Percentiles rank a stretch among this genome's conserved stretches.
These are phyloP conservation scores for Steinernema hermaphroditum DNA, from an alignment of 2,888 invertebrate genomes.

Conservation along the genomic window DNA sequence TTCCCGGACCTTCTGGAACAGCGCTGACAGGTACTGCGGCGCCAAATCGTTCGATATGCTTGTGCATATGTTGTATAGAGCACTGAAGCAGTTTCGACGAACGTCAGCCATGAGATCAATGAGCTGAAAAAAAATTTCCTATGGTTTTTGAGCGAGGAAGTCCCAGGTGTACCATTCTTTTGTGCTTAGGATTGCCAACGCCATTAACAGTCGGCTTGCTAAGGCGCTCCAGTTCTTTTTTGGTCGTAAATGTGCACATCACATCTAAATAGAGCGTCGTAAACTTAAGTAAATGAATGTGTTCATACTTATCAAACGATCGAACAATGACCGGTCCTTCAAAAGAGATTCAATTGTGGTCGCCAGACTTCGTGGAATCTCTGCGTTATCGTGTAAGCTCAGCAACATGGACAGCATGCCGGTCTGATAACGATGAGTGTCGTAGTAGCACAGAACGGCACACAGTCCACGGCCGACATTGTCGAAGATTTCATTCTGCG, in stretches of 20 bases:
- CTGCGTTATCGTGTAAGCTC: constrained; percentile 39
- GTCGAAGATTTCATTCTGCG: constrained; percentile 48
- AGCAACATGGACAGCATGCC: constrained; percentile 35
- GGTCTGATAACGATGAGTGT: constrained; percentile 45
- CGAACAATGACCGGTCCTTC: constrained; percentile 36
- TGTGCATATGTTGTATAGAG: background rate
- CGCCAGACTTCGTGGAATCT: constrained; percentile 32
- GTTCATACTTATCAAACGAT: constrained; percentile 45
- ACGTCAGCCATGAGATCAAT: background rate
- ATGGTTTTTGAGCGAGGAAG: background rate
- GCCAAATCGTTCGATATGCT: background rate
- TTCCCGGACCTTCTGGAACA: background rate
- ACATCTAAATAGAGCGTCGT: constrained; percentile 38
- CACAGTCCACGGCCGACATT: constrained; percentile 48
- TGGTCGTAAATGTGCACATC: constrained; percentile 42
- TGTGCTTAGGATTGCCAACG: constrained; percentile 51
- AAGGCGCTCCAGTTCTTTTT: constrained; percentile 46
- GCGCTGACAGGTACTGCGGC: background rate
- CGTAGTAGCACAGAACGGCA: constrained; percentile 58
- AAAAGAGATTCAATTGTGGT: constrained; percentile 40
- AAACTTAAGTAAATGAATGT: too few relatives aligned
- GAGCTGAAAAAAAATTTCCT: background rate
- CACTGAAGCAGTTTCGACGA: background rate
- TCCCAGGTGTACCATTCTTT: constrained; percentile 17
- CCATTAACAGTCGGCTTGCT: constrained; percentile 49